Evolutionary conservation across 2,888 invertebrate species (phyloP).

Genomic region (Epicampocera succincta): DNA sequence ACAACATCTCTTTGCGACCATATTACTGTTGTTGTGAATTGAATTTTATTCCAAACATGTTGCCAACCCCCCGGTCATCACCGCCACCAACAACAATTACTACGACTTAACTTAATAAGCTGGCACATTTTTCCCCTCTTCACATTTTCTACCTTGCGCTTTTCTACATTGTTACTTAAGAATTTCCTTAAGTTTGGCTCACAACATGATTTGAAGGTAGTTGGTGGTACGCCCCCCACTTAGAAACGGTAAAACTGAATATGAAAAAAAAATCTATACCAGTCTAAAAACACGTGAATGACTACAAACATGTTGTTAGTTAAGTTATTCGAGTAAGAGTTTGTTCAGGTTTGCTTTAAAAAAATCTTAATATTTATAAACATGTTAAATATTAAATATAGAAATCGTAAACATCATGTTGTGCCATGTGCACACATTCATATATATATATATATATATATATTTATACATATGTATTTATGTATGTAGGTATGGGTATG

Average conservation of each 20-base stretch:
- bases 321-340: conserved; percentile 44
- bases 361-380: conserved; percentile 43
- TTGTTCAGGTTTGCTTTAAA: conserved; percentile 24
- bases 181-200: conserved; percentile 47
- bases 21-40: not conserved
- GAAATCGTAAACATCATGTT: conserved; percentile 55
- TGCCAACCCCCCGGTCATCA: conserved; percentile 11
- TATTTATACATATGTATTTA: too few species aligned
- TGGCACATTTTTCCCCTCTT: conserved; percentile 6
- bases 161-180: not conserved
- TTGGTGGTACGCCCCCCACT: conserved; percentile 57
- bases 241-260: conserved; percentile 42
- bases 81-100: not conserved
- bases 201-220: conserved; percentile 48
- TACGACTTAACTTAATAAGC: conserved; percentile 46
- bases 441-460: too few species aligned
- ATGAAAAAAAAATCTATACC: conserved; percentile 7
- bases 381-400: conserved; percentile 29
- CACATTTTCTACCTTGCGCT: not conserved
- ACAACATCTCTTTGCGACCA: conserved; percentile 47
- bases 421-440: not conserved
- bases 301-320: conserved; percentile 21
- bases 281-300: conserved; percentile 58
- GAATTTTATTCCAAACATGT: conserved; percentile 12
- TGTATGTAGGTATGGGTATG: conserved; percentile 3